Percentiles rank a stretch among this genome's conserved stretches.
phyloP scores from a whole-genome alignment of 2,113 vertebrate genomes.

The Xiphias gladius region DNA sequence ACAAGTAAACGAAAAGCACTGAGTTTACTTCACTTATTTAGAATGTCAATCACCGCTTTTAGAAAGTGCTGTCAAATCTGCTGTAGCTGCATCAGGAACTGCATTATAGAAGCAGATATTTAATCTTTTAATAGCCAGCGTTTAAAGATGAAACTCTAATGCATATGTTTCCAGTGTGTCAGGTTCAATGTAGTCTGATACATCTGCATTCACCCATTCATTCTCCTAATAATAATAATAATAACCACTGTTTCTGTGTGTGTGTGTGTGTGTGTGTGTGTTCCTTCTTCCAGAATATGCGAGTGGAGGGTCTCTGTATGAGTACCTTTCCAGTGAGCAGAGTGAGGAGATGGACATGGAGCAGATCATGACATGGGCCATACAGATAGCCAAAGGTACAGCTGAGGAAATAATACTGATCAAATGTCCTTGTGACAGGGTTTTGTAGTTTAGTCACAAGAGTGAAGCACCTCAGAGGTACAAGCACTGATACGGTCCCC shows the following conservation, averaged over 20 bases:
- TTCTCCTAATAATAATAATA: no score
- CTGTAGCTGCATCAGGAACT: background rate
- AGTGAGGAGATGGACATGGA: conserved; percentile 99
- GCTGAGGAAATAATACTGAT: background rate
- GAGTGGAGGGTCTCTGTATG: conserved; percentile 93
- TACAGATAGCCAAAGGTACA: conserved; percentile 97
- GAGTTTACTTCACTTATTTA: background rate
- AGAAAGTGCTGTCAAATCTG: background rate
- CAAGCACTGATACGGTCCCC: background rate
- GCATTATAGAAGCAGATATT: background rate
- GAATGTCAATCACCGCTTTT: background rate
- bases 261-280: conserved; percentile 32
- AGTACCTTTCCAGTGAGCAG: conserved; percentile 96
- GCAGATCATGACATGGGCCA: conserved; percentile 97
- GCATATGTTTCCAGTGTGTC: background rate
- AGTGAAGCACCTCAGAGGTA: background rate
- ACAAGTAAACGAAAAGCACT: background rate
- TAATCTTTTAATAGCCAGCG: background rate
- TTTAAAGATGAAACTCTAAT: background rate
- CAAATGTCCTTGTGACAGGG: background rate
- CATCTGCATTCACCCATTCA: background rate
- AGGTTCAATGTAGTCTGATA: no score
- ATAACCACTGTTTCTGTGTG: background rate
- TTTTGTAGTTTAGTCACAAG: background rate
- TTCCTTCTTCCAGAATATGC: conserved; percentile 89